These are phyloP conservation scores for Gambelia wislizenii DNA, from an alignment of 2,797 vertebrate genomes.

Conservation along the genomic window DNA sequence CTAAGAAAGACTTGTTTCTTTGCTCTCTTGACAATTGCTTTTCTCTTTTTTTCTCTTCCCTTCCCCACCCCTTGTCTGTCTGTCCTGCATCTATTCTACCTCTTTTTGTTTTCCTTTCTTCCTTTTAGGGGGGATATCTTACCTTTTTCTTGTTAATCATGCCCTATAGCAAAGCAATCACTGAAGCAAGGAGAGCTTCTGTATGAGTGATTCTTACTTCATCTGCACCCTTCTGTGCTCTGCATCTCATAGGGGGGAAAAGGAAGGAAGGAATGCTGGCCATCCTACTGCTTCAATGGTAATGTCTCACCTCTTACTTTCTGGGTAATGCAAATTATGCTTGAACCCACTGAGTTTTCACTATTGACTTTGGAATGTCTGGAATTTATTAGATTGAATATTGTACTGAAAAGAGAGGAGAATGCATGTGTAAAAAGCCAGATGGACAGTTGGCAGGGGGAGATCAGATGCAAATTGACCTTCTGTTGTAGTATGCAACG, in stretches of 20 bases:
- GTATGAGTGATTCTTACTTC: slow-evolving; percentile 77
- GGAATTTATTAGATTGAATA: slow-evolving; percentile 52
- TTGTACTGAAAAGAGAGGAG: slow-evolving; percentile 38
- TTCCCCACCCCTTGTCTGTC: slow-evolving; percentile 63
- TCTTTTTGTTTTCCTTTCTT: slow-evolving; percentile 57
- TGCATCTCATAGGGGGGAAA: slow-evolving; percentile 78
- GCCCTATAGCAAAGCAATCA: slow-evolving; percentile 84
- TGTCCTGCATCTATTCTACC: slow-evolving; percentile 71
- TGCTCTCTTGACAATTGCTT: slow-evolving; percentile 74
- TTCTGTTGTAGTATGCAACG: not conserved
- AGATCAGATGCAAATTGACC: not conserved
- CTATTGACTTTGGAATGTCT: slow-evolving; percentile 42
- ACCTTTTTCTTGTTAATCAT: slow-evolving; percentile 84
- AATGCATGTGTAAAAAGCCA: not conserved
- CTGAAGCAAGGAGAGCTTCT: slow-evolving; percentile 78
- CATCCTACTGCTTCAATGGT: slow-evolving; percentile 76
- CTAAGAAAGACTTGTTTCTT: slow-evolving; percentile 70
- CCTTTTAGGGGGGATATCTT: slow-evolving; percentile 76
- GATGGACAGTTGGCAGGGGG: not conserved
- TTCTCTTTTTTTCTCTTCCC: slow-evolving; percentile 65
- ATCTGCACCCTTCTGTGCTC: slow-evolving; percentile 78
- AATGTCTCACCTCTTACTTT: slow-evolving; percentile 77
- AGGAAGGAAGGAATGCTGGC: slow-evolving; percentile 75
- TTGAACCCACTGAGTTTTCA: slow-evolving; percentile 35
- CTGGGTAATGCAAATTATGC: slow-evolving; percentile 58